Evolutionary conservation across 2,888 invertebrate genomes (phyloP).

Genomic region (Crioceris asparagi): DNA sequence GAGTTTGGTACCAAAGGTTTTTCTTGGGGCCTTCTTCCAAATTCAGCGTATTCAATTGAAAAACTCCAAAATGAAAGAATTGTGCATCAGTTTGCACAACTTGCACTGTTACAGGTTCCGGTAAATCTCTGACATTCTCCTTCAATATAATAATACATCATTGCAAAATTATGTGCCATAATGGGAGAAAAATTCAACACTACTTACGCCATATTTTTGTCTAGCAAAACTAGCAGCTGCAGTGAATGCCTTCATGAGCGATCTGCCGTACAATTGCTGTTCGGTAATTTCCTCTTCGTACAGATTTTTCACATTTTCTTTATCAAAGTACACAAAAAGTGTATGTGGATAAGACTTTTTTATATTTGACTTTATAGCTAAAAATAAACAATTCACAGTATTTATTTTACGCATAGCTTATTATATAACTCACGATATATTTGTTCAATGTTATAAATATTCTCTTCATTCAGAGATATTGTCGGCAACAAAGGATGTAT

Average conservation of each 20-base stretch:
- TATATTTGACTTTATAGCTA: constrained; percentile 43
- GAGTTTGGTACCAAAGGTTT: constrained; percentile 72
- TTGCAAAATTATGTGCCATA: constrained; percentile 1
- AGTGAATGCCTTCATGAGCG: constrained; percentile 63
- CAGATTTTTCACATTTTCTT: constrained; percentile 53
- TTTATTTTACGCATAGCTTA: background rate
- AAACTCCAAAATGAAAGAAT: constrained; percentile 67
- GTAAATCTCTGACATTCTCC: constrained; percentile 52
- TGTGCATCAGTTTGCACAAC: constrained; percentile 72
- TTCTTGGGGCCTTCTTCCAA: constrained; percentile 48
- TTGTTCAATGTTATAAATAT: constrained; percentile 53
- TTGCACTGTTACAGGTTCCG: constrained; percentile 72
- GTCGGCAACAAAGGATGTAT: constrained; percentile 66
- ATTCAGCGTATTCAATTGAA: constrained; percentile 75
- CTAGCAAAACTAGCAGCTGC: constrained; percentile 69
- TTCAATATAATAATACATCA: constrained; percentile 30
- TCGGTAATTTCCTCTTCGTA: constrained; percentile 57
- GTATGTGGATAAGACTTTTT: constrained; percentile 62
- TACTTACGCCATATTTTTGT: constrained; percentile 58
- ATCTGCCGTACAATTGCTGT: constrained; percentile 56
- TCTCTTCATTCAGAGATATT: constrained; percentile 50
- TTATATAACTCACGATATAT: constrained; percentile 64
- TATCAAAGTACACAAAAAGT: constrained; percentile 59
- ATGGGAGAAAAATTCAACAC: background rate
- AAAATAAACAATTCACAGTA: constrained; percentile 17